Conservation (phyloP, 2,888 invertebrate genomes). For the Neoascia interrupta region DNA sequence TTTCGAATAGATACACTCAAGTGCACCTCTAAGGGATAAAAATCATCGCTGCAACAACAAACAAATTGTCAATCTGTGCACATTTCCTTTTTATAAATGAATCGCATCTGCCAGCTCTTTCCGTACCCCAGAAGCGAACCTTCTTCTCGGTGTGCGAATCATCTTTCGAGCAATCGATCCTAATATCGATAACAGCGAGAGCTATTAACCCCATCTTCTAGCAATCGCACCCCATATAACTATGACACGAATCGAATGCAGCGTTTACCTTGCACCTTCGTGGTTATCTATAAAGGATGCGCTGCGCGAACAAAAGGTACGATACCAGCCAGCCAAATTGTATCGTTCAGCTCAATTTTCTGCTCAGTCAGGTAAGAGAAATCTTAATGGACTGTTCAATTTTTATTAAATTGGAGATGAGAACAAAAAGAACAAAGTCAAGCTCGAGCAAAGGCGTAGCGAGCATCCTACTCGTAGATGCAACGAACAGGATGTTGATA, state of each 20-base stretch:
- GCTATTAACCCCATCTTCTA: conserved; percentile 61
- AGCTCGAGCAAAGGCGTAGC: neutral
- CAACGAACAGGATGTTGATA: conserved; percentile 46
- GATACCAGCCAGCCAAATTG: conserved; percentile 46
- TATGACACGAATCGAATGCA: conserved; percentile 1
- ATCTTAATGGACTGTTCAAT: conserved; percentile 75
- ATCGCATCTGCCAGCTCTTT: conserved; percentile 37
- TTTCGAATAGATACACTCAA: conserved; percentile 26
- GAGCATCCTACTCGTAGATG: neutral
- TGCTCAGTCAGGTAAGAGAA: conserved; percentile 74
- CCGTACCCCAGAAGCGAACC: conserved; percentile 8
- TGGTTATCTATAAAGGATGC: conserved; percentile 40
- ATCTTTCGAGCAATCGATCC: conserved; percentile 57
- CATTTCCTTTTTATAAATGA: conserved; percentile 64
- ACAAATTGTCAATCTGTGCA: conserved; percentile 66
- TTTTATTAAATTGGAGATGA: conserved; percentile 71
- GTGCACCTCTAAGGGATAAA: conserved; percentile 9
- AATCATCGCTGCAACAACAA: conserved; percentile 35
- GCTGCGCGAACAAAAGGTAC: conserved; percentile 36
- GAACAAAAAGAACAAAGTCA: neutral
- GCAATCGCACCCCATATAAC: conserved; percentile 11
- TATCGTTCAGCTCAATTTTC: conserved; percentile 67
- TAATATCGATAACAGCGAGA: conserved; percentile 63
- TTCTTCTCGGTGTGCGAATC: conserved; percentile 1
- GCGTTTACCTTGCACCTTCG: conserved; percentile 16